Conservation (phyloP, 2,888 invertebrate genomes). For the Phragmatobia fuliginosa region DNA sequence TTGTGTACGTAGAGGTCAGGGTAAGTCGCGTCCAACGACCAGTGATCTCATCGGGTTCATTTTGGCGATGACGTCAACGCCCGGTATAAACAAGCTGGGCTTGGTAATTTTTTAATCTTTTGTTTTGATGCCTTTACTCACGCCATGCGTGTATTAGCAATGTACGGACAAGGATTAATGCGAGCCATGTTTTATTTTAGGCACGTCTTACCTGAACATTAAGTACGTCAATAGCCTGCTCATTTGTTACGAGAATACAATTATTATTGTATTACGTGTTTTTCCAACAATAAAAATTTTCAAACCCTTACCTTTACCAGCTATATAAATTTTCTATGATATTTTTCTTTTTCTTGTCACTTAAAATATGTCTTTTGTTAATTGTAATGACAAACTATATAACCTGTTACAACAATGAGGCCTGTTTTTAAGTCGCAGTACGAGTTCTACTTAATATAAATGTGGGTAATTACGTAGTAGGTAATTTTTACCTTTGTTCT, state of each 20-base stretch:
- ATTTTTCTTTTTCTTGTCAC: background rate
- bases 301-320: background rate
- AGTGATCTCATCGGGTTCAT: slow-evolving; percentile 68
- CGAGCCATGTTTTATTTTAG: slow-evolving; percentile 43
- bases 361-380: background rate
- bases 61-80: slow-evolving; percentile 64
- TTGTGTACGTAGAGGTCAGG: slow-evolving; percentile 60
- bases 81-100: slow-evolving; percentile 60
- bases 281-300: background rate
- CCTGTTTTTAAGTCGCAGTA: background rate
- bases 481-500: background rate
- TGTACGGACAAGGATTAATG: slow-evolving; percentile 45
- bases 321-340: background rate
- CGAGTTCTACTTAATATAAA: background rate
- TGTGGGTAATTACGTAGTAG: background rate
- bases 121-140: slow-evolving; percentile 56
- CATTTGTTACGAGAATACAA: background rate
- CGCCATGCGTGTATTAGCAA: slow-evolving; percentile 42
- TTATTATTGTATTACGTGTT: background rate
- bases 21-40: slow-evolving; percentile 43
- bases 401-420: background rate
- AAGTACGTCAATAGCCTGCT: slow-evolving; percentile 32
- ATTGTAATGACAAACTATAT: background rate
- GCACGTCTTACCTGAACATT: slow-evolving; percentile 34
- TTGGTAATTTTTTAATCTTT: slow-evolving; percentile 61